phyloP scores from a whole-genome alignment of 2,888 invertebrate genomes.

The Amblyjoppa fuscipennis region DNA sequence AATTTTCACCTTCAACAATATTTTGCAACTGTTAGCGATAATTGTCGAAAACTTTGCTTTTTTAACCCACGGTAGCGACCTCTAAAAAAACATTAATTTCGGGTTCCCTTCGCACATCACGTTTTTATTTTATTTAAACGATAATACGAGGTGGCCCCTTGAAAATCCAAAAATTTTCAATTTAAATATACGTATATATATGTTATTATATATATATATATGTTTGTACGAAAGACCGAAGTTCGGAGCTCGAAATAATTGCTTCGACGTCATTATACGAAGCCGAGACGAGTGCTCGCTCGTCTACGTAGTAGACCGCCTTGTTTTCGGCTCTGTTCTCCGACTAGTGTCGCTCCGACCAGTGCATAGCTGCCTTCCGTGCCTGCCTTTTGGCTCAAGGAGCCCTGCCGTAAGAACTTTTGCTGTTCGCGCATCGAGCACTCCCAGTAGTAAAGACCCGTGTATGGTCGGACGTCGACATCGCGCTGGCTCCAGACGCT shows the following conservation, averaged over 20 bases:
- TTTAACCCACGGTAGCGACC: too few relatives aligned
- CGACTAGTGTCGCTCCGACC: neutral
- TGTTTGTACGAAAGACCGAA: conserved; percentile 1
- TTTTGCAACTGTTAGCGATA: too few relatives aligned
- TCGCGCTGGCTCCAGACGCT: conserved; percentile 4
- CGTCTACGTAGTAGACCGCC: neutral
- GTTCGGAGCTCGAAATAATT: conserved; percentile 47
- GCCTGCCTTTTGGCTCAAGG: neutral
- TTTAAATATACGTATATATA: too few relatives aligned
- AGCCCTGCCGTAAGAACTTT: neutral
- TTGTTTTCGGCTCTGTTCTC: neutral
- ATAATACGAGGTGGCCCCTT: too few relatives aligned
- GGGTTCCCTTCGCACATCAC: too few relatives aligned
- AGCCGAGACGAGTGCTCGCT: conserved; percentile 18
- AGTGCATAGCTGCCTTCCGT: neutral
- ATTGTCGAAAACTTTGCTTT: too few relatives aligned
- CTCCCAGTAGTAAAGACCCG: conserved; percentile 34
- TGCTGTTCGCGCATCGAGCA: neutral
- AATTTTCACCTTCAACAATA: too few relatives aligned
- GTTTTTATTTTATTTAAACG: too few relatives aligned
- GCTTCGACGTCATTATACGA: conserved; percentile 47
- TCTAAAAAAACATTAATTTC: too few relatives aligned
- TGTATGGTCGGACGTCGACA: conserved; percentile 26
- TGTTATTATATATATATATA: too few relatives aligned
- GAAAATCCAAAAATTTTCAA: too few relatives aligned